Evolutionary conservation across 2,888 invertebrate species (phyloP), one percentile per base, ranked within the genome.

Genomic region (Leptopilina syphax): DNA sequence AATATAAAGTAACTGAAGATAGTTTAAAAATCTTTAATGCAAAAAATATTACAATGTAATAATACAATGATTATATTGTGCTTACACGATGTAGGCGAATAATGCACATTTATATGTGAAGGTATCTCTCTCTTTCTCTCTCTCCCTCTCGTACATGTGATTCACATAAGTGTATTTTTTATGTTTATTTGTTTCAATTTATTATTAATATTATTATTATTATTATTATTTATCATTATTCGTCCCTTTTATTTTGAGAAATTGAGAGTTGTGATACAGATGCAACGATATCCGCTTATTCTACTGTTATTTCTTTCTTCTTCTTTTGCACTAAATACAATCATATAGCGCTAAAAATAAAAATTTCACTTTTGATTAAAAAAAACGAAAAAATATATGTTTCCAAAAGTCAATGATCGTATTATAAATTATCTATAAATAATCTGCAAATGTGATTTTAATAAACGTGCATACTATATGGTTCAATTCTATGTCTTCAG

Each of bases 21-120:
- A 73, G 73, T 73, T 73, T 73, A 73, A 73, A 73, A 54, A 73
- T 73, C 73, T 73, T 73, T 73, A 73, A 73, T 73, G 73, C 73
- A 73, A 73, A 73, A 73, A 73, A 73, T 73, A 73, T 73, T 73
- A 73, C 73, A 73, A 73, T 73, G 57, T 73, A 73, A 73, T 73
- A 73, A 73, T 73, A 73, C 73, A 73, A 73, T 73, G 57, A 73
- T 73, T 73, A 73, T 73, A 73, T 73, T 73, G 57, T 73, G 73
- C 73, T 73, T 73, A 73, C 57, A 73, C 57, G 57, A 73, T 73
- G 73, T 57, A 73, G 73, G 73, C 73, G 18, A 73, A 73, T 73
- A 73, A 73, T 73, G 73, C 73, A 57, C 57, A 73, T 54, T 18
- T 24, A 70, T 24, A 70, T 34, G 70, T 70, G 70, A 8, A 70